phyloP scores from a whole-genome alignment of 1,140 invertebrate species.

The Cyrtorhinus lividipennis region DNA sequence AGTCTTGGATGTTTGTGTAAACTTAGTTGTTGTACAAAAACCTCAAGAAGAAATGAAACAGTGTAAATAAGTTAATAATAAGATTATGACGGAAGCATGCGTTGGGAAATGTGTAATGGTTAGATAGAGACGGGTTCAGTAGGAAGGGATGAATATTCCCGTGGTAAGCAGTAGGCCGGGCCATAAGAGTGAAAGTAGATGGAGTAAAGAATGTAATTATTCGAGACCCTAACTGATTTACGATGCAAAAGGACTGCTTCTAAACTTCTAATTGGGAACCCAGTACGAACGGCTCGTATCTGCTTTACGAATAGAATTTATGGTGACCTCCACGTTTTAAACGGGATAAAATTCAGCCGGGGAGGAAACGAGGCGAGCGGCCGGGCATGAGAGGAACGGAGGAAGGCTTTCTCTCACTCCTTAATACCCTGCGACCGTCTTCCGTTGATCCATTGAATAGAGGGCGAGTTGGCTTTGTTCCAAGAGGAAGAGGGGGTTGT shows the following conservation, averaged over 20 bases:
- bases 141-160: not conserved
- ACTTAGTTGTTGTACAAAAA: too few species aligned
- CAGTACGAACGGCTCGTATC: not conserved
- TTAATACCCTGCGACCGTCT: not conserved
- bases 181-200: not conserved
- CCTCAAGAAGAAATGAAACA: too few species aligned
- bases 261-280: not conserved
- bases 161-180: not conserved
- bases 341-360: too few species aligned
- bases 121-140: too few species aligned
- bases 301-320: not conserved
- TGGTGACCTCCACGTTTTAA: not conserved
- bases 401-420: not conserved
- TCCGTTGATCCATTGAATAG: not conserved
- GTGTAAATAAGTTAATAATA: too few species aligned
- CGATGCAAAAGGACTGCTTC: not conserved
- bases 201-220: conserved; percentile 3
- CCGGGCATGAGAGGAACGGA: too few species aligned
- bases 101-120: too few species aligned
- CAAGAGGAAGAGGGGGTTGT: not conserved
- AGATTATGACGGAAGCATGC: too few species aligned
- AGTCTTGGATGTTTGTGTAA: too few species aligned
- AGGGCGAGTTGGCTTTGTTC: not conserved
- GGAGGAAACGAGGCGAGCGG: too few species aligned
- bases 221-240: not conserved